phyloP scores from a whole-genome alignment of 2,797 vertebrate genomes.

The Florisuga fusca region DNA sequence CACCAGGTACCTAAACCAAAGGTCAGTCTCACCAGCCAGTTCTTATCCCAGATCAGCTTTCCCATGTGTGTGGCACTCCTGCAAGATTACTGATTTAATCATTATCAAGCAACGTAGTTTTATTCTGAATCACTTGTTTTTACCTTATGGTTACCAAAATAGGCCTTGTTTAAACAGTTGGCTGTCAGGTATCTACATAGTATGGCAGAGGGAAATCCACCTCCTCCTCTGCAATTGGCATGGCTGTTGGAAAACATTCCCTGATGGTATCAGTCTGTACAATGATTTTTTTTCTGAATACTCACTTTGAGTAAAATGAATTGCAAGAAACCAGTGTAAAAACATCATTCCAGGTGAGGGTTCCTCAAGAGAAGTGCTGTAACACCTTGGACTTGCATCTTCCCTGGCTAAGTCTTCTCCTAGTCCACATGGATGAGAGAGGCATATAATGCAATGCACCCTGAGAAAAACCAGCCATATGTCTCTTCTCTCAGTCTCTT shows the following conservation, averaged over 20 bases:
- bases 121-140: neutral
- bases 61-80: neutral
- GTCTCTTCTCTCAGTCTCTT: neutral
- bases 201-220: conserved; percentile 24
- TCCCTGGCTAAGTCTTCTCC: neutral
- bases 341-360: neutral
- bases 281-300: neutral
- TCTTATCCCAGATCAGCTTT: neutral
- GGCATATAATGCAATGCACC: neutral
- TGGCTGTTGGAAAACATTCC: conserved; percentile 28
- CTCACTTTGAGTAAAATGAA: neutral
- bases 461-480: neutral
- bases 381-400: neutral
- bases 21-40: neutral
- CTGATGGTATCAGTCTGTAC: neutral
- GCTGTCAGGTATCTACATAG: conserved; percentile 36
- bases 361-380: neutral
- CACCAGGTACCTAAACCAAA: neutral
- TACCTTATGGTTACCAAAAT: neutral
- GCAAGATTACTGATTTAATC: neutral
- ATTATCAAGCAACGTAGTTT: neutral
- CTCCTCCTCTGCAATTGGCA: conserved; percentile 29
- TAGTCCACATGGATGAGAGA: neutral
- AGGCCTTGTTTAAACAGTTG: conserved; percentile 32
- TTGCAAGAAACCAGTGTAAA: neutral